These are phyloP conservation scores for Nephrocerus scutellatus DNA, from an alignment of 2,888 invertebrate species.

Conservation along the genomic window DNA sequence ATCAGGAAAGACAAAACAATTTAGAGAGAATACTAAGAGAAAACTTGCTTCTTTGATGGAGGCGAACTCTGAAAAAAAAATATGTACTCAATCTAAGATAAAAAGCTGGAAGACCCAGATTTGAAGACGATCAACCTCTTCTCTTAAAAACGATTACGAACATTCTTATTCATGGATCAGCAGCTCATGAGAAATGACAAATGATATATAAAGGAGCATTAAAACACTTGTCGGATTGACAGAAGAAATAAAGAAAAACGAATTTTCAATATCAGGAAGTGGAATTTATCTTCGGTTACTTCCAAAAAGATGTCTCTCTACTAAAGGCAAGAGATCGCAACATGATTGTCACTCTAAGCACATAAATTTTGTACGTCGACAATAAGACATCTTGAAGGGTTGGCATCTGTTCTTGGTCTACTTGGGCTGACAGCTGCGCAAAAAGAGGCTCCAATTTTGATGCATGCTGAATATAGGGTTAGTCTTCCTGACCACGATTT, in stretches of 20 bases:
- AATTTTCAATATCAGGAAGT: not conserved
- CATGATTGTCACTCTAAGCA: not conserved
- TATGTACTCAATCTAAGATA: not conserved
- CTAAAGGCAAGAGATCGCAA: not conserved
- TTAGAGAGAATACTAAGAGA: not conserved
- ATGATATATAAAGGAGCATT: not conserved
- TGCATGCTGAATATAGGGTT: not conserved
- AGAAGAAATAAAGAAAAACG: not conserved
- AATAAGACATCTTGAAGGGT: not conserved
- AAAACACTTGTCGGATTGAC: not conserved
- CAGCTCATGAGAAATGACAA: not conserved
- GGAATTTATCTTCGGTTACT: not conserved
- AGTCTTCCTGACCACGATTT: conserved; percentile 9
- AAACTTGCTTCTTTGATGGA: not conserved
- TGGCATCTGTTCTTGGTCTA: not conserved
- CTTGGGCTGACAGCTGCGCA: not conserved
- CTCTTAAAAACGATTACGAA: not conserved
- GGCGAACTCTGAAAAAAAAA: not conserved
- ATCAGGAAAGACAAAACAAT: not conserved
- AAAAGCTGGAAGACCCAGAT: not conserved
- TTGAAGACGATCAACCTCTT: not conserved
- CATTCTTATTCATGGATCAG: not conserved
- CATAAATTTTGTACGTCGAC: not conserved
- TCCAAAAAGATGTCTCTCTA: not conserved
- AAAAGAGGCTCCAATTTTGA: not conserved